Evolutionary conservation across 2,888 invertebrate species (phyloP), one percentile per base, ranked within the genome.

Genomic region (Tyria jacobaeae): DNA sequence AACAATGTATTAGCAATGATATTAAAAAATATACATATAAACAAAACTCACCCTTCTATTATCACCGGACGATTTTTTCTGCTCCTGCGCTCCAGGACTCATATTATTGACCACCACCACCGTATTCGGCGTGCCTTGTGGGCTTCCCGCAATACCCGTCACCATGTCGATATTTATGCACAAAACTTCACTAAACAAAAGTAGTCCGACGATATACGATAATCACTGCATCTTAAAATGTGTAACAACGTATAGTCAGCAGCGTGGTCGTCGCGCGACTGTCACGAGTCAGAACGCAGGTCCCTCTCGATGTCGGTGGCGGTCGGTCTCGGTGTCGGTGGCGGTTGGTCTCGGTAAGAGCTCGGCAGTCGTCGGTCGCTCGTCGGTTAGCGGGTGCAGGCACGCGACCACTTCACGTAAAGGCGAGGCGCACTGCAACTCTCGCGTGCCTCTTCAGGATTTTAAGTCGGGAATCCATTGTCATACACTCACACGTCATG

Each of bases 351-450:
- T 14, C 34, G n/a, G 21, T 24, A 21, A 25, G 69, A 55, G 56
- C 62, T 68, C 64, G 60, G 68, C 51, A 66, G 73, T 74, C 74
- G 63, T 27, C 69, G 70, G 67, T 57, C 66, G 61, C 70, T 55
- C 60, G 67, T 65, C 73, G 54, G 66, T 53, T 17, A 31, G n/a
- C 64, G 57, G 64, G 67, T 66, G 73, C 72, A 60, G 75, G 87
- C 89, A 91, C 89, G 89, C 94, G 91, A 88, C 86, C 81, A 79
- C 79, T 79, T 87, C 92, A 89, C 90, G 85, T 76, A 76, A 78
- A 78, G 83, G 81, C 80, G 74, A 64, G 71, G 77, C 74, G 84
- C 79, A 80, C 82, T 74, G 74, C 83, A 67, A 76, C 76, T 83
- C 81, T 85, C 87, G 88, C 88, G 89, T 88, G 90, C 85, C 89